phyloP scores from a whole-genome alignment of 2,113 vertebrate genomes.

The Formicarius rufipectus region DNA sequence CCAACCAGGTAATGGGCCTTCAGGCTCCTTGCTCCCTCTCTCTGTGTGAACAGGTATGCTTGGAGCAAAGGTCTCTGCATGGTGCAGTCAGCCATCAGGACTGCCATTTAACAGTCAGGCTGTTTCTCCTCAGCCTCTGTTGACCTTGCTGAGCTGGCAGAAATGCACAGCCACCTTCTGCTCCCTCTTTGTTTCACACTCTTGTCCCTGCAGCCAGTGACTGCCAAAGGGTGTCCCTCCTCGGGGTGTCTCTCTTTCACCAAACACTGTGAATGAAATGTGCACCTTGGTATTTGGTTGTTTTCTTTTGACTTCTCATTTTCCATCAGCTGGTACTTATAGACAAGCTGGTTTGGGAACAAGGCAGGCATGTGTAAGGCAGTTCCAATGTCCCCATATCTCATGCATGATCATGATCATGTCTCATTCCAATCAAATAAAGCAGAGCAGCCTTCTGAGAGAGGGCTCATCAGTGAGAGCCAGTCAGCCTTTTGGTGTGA shows the following conservation, averaged over 20 bases:
- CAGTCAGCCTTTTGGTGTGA: neutral
- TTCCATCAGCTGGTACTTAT: neutral
- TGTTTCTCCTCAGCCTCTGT: neutral
- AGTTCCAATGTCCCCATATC: neutral
- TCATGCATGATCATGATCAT: neutral
- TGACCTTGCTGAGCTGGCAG: neutral
- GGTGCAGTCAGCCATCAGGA: neutral
- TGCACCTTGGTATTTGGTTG: neutral
- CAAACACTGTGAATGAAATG: neutral
- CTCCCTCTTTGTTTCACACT: neutral
- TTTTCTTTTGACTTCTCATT: neutral
- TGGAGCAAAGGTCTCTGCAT: neutral
- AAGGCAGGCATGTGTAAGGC: neutral
- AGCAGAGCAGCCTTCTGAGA: neutral
- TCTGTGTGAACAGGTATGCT: neutral
- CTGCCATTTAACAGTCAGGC: neutral
- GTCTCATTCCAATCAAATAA: neutral
- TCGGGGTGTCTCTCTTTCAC: neutral
- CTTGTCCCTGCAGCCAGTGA: neutral
- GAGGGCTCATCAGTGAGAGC: neutral
- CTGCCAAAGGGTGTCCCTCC: neutral
- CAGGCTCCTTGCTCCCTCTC: neutral
- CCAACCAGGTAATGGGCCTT: slow-evolving; percentile 78
- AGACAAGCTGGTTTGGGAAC: neutral
- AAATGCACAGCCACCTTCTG: neutral